phyloP scores from a whole-genome alignment of 30 jellyfish, hydroid and myxozoan genomes.

The Aurelia sp. region DNA sequence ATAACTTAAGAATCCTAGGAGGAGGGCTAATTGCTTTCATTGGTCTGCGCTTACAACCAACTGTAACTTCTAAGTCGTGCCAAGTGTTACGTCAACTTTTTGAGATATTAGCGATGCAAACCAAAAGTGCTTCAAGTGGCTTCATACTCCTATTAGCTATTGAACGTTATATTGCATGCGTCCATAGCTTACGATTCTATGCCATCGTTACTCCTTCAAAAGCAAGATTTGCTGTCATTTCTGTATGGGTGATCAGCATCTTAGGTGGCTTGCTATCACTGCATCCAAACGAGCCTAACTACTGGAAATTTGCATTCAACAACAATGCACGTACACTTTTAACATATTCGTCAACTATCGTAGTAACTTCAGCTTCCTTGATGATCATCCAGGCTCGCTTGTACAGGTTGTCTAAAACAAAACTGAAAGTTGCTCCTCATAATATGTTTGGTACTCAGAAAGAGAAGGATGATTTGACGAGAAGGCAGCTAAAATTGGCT shows the following conservation, averaged over 20 bases:
- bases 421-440: no score
- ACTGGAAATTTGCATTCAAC: no score
- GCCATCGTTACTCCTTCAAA: no score
- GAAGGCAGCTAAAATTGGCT: no score
- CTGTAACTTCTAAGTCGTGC: background rate
- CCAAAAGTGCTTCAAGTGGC: background rate
- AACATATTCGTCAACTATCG: background rate
- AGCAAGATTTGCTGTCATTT: no score
- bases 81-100: background rate
- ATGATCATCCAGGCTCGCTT: background rate
- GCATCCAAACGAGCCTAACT: background rate
- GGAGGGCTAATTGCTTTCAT: background rate
- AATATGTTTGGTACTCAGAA: no score
- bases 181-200: no score
- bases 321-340: no score
- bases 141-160: background rate
- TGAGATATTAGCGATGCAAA: background rate
- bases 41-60: background rate
- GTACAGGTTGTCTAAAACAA: no score
- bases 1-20: background rate
- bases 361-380: background rate
- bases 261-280: background rate
- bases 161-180: constrained; percentile 6
- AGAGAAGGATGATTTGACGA: no score
- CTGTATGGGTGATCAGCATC: no score